These are phyloP conservation scores for Cremastinae sp. DNA, from an alignment of 2,888 invertebrate genomes.

Conservation along the genomic window DNA sequence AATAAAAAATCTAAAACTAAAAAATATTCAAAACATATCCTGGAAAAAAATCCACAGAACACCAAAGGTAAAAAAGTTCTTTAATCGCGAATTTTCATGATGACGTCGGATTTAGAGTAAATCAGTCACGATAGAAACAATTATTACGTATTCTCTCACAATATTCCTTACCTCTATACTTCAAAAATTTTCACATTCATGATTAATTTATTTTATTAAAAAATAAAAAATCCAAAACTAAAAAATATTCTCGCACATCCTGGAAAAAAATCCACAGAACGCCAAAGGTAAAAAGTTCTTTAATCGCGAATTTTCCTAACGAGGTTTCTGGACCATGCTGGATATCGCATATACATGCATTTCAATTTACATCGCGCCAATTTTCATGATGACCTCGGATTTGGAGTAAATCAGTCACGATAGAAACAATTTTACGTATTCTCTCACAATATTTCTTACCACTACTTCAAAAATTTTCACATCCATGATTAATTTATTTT, in stretches of 20 bases:
- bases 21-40: conserved; percentile 26
- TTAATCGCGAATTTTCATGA: conserved; percentile 16
- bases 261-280: conserved; percentile 6
- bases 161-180: too few species aligned
- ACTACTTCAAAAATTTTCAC: too few species aligned
- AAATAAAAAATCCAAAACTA: too few species aligned
- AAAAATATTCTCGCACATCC: conserved; percentile 20
- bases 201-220: too few species aligned
- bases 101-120: background rate
- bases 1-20: too few species aligned
- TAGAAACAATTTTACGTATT: background rate
- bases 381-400: background rate
- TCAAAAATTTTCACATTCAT: too few species aligned
- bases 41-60: conserved; percentile 6
- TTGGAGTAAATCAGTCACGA: background rate
- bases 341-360: conserved; percentile 1
- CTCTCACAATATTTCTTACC: background rate
- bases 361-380: too few species aligned
- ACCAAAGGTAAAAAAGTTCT: too few species aligned
- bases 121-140: background rate
- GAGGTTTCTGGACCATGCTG: conserved; percentile 34
- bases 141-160: background rate
- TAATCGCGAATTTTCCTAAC: conserved; percentile 25
- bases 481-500: too few species aligned
- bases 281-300: too few species aligned